Evolutionary conservation across 2,797 vertebrate species (phyloP), one percentile per base, ranked within the genome.

Genomic region (Acipenser transmontanus): DNA sequence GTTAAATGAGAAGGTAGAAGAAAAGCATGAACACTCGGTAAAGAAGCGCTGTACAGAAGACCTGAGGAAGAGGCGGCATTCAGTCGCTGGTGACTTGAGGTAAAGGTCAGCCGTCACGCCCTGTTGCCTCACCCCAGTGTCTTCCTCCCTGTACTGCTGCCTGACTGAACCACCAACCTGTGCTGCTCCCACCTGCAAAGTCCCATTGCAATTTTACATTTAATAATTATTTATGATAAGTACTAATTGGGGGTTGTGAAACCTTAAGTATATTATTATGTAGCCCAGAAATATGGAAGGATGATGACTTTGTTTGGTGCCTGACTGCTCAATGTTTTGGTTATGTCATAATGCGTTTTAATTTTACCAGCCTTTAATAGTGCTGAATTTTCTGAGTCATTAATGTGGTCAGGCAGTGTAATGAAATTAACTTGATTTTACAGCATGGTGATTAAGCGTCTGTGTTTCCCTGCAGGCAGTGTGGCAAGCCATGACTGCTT

Each of bases 61-160:
- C 74, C 79, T 90, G 73, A 90, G 86, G 69, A 85, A 80, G 77
- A 78, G 89, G 78, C 84, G 80, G 56, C 81, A 87, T 84, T 88
- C 90, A 66, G 81, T 84, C 71, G 77, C 87, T 49, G 89, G 89
- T 78, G 89, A 90, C 71, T 78, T 80, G 0, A 80, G 80, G 68
- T 89, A 90, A 77, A 74, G 68, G 65, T 60, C 50, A 47, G 62
- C 34, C 62, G 59, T 57, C 65, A 20, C 67, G 6, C 20, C 48
- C 34, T 71, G 61, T 12, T 65, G 6, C 12, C 34, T 12, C 8
- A 57, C 34, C 7, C 50, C 63, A 34, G 2, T 68, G 54, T 57
- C 54, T n/a, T 57, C 9, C 54, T 57, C 54, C 54, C 54, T 57
- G 54, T 57, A 57, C 34, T 1, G 34, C 34, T 34, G 7, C 50